Evolutionary conservation across 2,888 invertebrate species (phyloP).

Genomic region (Melieria crassipennis): DNA sequence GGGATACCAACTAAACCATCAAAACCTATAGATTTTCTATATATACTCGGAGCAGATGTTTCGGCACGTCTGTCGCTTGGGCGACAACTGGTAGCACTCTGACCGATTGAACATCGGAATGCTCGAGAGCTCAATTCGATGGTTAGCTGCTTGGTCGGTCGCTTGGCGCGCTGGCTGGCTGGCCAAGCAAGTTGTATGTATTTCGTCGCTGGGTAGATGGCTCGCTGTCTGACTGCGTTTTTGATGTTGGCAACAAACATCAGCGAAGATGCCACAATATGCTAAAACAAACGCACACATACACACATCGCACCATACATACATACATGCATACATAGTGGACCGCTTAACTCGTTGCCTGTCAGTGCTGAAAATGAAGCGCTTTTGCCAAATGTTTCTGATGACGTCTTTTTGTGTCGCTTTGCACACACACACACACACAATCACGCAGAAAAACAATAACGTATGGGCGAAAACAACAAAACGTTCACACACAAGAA

Average conservation of each 20-base stretch:
- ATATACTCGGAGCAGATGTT: constrained; percentile 60
- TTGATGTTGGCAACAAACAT: constrained; percentile 35
- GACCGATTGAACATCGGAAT: constrained; percentile 50
- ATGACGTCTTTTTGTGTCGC: constrained; percentile 27
- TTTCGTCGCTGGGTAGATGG: constrained; percentile 31
- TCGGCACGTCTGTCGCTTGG: constrained; percentile 50
- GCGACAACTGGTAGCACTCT: constrained; percentile 63
- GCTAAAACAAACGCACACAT: constrained; percentile 34
- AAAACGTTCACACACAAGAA: constrained; percentile 1
- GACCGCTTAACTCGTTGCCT: constrained; percentile 9
- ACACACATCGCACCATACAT: neutral
- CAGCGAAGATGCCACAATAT: constrained; percentile 38
- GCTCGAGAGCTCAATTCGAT: constrained; percentile 35
- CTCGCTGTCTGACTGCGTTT: constrained; percentile 27
- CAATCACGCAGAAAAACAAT: neutral
- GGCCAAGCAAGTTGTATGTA: constrained; percentile 22
- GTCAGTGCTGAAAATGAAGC: constrained; percentile 22
- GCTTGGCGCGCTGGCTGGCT: constrained; percentile 36
- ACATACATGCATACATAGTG: neutral
- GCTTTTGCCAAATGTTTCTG: constrained; percentile 32
- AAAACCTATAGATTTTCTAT: constrained; percentile 65
- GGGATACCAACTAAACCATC: constrained; percentile 66
- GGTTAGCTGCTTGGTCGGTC: constrained; percentile 1
- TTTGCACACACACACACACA: constrained; percentile 7
- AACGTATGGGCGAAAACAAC: neutral